A percentile compares a stretch with the other conserved stretches of the same genome.
Evolutionary conservation across 2,113 vertebrate genomes (phyloP).

Genomic region (Erinaceus europaeus): DNA sequence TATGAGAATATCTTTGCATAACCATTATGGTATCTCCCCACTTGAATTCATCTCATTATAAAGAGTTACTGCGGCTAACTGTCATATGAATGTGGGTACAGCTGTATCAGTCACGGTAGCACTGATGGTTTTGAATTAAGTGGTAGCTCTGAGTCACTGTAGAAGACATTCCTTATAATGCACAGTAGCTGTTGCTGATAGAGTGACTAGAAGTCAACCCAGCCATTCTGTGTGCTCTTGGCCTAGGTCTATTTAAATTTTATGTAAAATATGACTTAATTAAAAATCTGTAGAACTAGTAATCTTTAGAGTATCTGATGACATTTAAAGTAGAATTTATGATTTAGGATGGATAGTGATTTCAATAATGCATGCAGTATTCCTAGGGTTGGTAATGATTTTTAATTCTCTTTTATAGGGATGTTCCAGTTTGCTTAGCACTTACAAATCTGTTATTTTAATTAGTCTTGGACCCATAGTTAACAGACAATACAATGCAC

Average conservation of each 20-base stretch:
- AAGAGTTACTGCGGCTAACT: background rate
- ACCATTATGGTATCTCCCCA: too few relatives aligned
- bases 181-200: too few relatives aligned
- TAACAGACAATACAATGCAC: background rate
- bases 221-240: background rate
- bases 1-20: too few relatives aligned
- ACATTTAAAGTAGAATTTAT: conserved; percentile 25
- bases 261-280: background rate
- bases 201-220: background rate
- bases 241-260: background rate
- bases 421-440: background rate
- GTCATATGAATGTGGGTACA: background rate
- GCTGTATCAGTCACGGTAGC: background rate
- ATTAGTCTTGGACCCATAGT: background rate
- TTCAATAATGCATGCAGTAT: background rate
- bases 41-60: background rate
- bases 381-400: background rate
- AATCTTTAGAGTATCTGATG: background rate
- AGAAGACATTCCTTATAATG: background rate
- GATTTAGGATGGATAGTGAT: background rate
- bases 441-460: background rate
- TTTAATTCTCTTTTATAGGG: background rate
- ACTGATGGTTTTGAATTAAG: background rate
- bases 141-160: background rate
- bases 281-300: background rate